Conservation (phyloP, 2,888 invertebrate species). For the Drosophila nr. perissopoda region DNA sequence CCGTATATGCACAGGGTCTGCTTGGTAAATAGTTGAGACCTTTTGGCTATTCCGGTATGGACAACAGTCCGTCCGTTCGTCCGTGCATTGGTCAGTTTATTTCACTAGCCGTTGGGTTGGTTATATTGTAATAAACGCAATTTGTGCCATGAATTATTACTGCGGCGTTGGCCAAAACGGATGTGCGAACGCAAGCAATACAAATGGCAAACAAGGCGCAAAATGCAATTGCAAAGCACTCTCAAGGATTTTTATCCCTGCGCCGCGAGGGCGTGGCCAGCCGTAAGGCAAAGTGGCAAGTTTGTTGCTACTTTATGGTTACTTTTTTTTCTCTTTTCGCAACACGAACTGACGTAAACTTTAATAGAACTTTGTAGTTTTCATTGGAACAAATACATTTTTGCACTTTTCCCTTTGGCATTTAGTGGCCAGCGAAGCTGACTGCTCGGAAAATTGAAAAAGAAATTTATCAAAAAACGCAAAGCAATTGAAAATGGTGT, state of each 20-base stretch:
- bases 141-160: conserved; percentile 81
- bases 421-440: background rate
- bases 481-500: conserved; percentile 56
- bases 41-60: conserved; percentile 21
- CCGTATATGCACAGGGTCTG: conserved; percentile 10
- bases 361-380: conserved; percentile 12
- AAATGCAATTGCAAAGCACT: conserved; percentile 23
- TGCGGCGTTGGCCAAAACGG: conserved; percentile 70
- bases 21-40: conserved; percentile 20
- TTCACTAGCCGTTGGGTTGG: conserved; percentile 32
- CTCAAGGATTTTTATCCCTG: conserved; percentile 25
- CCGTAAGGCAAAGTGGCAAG: conserved; percentile 3
- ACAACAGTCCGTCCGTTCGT: background rate
- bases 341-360: conserved; percentile 6
- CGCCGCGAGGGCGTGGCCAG: background rate
- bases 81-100: conserved; percentile 20
- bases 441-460: conserved; percentile 7
- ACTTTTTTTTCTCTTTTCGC: background rate
- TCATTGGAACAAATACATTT: conserved; percentile 1
- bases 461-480: conserved; percentile 23
- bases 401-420: conserved; percentile 9
- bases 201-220: conserved; percentile 48
- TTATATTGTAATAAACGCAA: conserved; percentile 81
- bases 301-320: conserved; percentile 3
- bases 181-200: conserved; percentile 59